Evolutionary conservation across 2,888 invertebrate species (phyloP).

Genomic region (Neoascia interrupta): DNA sequence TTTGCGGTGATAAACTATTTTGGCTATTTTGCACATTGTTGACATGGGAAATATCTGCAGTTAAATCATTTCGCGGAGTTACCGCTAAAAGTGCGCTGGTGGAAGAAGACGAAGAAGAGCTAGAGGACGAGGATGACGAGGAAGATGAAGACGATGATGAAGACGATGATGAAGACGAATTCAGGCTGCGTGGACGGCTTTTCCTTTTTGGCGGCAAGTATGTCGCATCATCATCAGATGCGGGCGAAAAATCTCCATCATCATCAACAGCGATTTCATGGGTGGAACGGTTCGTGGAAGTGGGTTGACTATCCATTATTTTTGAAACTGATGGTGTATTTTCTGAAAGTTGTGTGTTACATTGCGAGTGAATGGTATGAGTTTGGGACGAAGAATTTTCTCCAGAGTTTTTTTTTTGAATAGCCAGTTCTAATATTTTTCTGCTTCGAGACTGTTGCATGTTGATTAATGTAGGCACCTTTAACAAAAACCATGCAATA

Average conservation of each 20-base stretch:
- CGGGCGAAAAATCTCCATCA: constrained; percentile 13
- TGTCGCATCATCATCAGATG: constrained; percentile 14
- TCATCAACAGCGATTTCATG: constrained; percentile 20
- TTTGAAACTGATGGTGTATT: constrained; percentile 12
- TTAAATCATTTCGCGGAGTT: neutral
- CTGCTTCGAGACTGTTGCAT: constrained; percentile 5
- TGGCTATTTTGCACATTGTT: constrained; percentile 1
- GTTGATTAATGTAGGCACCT: constrained; percentile 14
- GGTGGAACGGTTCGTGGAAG: constrained; percentile 4
- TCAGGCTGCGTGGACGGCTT: constrained; percentile 4
- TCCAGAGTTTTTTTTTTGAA: constrained; percentile 1
- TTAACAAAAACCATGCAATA: constrained; percentile 3
- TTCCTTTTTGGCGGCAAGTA: constrained; percentile 10
- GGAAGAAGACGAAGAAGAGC: neutral
- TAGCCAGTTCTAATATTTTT: constrained; percentile 12
- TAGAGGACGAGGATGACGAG: neutral
- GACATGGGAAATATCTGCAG: neutral
- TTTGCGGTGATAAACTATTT: neutral
- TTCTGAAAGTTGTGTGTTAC: constrained; percentile 8
- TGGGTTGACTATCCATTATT: constrained; percentile 9
- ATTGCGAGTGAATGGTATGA: constrained; percentile 10
- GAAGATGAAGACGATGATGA: neutral
- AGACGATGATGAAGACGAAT: neutral
- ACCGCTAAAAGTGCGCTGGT: neutral
- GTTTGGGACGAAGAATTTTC: constrained; percentile 6